phyloP scores from a whole-genome alignment of 1,140 invertebrate genomes.

The Drosophila triauraria region DNA sequence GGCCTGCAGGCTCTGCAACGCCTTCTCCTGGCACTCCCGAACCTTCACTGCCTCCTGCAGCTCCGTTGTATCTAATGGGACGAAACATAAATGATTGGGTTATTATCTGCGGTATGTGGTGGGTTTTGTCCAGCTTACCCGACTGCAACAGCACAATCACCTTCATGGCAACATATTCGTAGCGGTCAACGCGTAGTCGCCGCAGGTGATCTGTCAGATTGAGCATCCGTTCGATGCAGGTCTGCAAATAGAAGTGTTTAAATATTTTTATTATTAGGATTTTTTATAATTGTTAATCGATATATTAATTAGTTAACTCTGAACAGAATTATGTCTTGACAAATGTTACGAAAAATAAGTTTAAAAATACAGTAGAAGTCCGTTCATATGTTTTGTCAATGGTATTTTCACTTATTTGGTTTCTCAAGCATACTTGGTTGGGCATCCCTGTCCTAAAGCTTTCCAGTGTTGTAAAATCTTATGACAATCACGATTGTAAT shows the following conservation, averaged over 20 bases:
- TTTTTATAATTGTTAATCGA: too few species aligned
- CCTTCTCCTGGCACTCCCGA: constrained; percentile 96
- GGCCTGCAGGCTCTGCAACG: constrained; percentile 95
- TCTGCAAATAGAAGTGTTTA: constrained; percentile 79
- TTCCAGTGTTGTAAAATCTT: background rate
- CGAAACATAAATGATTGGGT: background rate
- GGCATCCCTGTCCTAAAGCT: background rate
- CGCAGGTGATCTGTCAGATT: constrained; percentile 97
- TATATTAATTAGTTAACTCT: too few species aligned
- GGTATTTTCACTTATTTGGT: too few species aligned
- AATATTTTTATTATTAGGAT: background rate
- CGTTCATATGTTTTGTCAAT: too few species aligned
- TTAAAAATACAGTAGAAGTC: too few species aligned
- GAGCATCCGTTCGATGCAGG: constrained; percentile 96
- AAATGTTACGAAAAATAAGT: too few species aligned
- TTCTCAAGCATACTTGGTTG: too few species aligned
- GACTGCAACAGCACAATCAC: constrained; percentile 97
- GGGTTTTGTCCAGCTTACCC: constrained; percentile 86
- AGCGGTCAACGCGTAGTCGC: constrained; percentile 95
- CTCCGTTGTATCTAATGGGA: constrained; percentile 93
- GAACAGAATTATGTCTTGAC: too few species aligned
- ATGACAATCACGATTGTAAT: background rate
- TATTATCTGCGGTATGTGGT: background rate
- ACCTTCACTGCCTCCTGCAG: constrained; percentile 96
- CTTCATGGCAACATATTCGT: constrained; percentile 99